A percentile compares a stretch with the other conserved stretches of the same genome.
Evolutionary conservation across 1,140 invertebrate genomes (phyloP).

Genomic region (Pomacea maculata): DNA sequence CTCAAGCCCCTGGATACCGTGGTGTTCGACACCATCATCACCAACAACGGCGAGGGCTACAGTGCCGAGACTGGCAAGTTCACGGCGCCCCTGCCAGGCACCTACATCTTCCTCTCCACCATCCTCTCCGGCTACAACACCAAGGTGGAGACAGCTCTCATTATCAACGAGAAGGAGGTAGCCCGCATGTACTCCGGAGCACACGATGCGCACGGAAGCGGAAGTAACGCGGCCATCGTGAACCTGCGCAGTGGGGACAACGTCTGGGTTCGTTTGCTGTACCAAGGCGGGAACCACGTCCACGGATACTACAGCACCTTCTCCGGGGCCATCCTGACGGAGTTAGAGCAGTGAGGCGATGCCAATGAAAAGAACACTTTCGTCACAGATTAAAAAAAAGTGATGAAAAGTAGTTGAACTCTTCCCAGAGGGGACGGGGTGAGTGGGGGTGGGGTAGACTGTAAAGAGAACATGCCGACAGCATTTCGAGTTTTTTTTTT

Average conservation of each 20-base stretch:
- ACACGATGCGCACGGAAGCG: constrained; percentile 43
- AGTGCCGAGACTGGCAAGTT: constrained; percentile 34
- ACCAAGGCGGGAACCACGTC: constrained; percentile 38
- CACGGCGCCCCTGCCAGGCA: constrained; percentile 27
- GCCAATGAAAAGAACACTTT: not conserved
- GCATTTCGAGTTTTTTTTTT: too few species aligned
- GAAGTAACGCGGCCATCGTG: constrained; percentile 37
- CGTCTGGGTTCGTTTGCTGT: constrained; percentile 36
- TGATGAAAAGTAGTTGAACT: too few species aligned
- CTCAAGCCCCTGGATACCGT: constrained; percentile 36
- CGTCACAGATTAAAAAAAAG: too few species aligned
- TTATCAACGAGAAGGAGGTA: constrained; percentile 43
- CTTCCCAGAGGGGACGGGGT: too few species aligned
- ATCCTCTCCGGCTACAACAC: constrained; percentile 42
- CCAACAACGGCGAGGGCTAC: constrained; percentile 37
- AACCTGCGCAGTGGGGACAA: constrained; percentile 34
- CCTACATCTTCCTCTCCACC: constrained; percentile 36
- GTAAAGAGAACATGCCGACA: too few species aligned
- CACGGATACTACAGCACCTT: constrained; percentile 46
- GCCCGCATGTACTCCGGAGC: constrained; percentile 41
- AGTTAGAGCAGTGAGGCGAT: constrained; percentile 3
- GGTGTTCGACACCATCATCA: constrained; percentile 35
- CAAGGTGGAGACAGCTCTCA: constrained; percentile 41
- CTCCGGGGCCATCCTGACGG: constrained; percentile 30
- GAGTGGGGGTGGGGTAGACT: too few species aligned